phyloP scores from a whole-genome alignment of 2,797 vertebrate species.

The Orientallactaga sibirica region DNA sequence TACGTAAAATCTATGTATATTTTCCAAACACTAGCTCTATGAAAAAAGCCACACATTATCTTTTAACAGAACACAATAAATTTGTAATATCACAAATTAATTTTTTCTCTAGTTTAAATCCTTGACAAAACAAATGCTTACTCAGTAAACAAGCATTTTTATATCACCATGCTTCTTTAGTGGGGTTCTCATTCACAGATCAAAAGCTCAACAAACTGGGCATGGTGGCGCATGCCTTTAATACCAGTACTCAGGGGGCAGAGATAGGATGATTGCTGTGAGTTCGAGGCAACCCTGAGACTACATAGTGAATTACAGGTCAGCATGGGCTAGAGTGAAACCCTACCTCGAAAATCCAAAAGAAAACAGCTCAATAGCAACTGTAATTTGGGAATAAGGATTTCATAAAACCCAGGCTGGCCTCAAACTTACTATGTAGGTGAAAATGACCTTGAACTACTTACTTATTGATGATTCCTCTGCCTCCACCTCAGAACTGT shows the following conservation, averaged over 20 bases:
- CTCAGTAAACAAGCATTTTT: not conserved
- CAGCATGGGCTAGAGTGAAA: no score
- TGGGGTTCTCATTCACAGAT: conserved; percentile 13
- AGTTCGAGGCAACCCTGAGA: no score
- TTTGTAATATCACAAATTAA: conserved; percentile 38
- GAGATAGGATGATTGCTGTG: no score
- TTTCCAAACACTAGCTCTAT: conserved; percentile 32
- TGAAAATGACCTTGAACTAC: not conserved
- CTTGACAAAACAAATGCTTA: conserved; percentile 31
- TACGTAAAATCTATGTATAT: conserved; percentile 20
- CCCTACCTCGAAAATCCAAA: no score
- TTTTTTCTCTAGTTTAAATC: conserved; percentile 48
- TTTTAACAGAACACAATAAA: conserved; percentile 45
- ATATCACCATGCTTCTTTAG: conserved; percentile 20
- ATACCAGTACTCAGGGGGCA: no score
- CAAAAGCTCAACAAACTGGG: conserved; percentile 19
- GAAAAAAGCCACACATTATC: not conserved
- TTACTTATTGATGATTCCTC: not conserved
- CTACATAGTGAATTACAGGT: no score
- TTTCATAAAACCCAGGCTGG: not conserved
- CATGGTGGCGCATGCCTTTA: no score
- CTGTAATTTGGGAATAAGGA: not conserved
- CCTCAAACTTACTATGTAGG: not conserved
- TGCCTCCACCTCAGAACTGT: not conserved
- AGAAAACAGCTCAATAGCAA: conserved; percentile 35